These are phyloP conservation scores for Chymomyza amoena DNA, from an alignment of 2,888 invertebrate genomes.

Conservation along the genomic window DNA sequence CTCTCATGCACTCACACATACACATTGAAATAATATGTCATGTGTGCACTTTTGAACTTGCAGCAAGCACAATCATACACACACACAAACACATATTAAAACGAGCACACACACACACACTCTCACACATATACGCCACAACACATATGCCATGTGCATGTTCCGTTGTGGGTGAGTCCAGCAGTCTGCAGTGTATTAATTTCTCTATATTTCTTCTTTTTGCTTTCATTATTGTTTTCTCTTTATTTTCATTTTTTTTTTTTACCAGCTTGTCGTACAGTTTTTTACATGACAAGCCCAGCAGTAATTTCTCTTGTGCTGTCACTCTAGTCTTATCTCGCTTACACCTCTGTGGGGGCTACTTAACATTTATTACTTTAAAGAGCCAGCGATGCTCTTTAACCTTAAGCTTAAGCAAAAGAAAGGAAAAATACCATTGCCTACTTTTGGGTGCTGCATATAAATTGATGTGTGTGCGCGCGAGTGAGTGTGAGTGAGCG, in stretches of 20 bases:
- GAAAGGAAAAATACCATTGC: neutral
- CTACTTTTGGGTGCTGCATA: slow-evolving; percentile 35
- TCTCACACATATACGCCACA: neutral
- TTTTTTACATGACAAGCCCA: neutral
- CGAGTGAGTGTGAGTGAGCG: slow-evolving; percentile 20
- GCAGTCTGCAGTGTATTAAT: slow-evolving; percentile 1
- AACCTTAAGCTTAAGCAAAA: neutral
- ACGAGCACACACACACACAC: neutral
- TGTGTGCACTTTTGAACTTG: slow-evolving; percentile 59
- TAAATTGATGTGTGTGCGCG: slow-evolving; percentile 43
- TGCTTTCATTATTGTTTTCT: neutral
- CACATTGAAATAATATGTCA: slow-evolving; percentile 59
- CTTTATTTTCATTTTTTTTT: neutral
- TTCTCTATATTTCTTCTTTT: neutral
- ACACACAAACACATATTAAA: neutral
- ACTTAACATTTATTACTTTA: neutral
- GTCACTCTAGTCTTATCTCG: neutral
- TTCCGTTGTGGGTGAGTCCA: neutral
- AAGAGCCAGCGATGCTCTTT: neutral
- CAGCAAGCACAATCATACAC: slow-evolving; percentile 15
- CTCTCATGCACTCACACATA: slow-evolving; percentile 12
- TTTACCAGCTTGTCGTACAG: neutral
- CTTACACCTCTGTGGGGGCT: neutral
- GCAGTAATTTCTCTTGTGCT: neutral
- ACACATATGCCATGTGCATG: slow-evolving; percentile 13